Percentiles rank a stretch among this genome's conserved stretches.
Conservation (phyloP, 2,113 vertebrate genomes). For the Drymodes brunneopygia region DNA sequence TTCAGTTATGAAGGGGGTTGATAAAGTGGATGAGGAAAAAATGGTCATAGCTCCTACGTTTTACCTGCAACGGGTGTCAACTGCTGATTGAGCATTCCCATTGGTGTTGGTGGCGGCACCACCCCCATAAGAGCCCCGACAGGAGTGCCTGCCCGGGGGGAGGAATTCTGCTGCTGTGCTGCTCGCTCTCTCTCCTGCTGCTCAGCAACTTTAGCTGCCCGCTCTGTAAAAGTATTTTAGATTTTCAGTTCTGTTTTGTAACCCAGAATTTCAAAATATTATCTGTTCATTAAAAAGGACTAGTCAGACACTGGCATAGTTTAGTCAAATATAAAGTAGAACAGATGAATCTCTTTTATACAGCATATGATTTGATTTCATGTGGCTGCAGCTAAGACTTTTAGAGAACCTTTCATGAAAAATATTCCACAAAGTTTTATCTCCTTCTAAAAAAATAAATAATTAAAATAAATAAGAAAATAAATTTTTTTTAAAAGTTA, state of each 20-base stretch:
- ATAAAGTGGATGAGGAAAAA: constrained; percentile 80
- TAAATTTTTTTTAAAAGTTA: constrained; percentile 46
- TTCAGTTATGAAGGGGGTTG: constrained; percentile 76
- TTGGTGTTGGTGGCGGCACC: constrained; percentile 94
- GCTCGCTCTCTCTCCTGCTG: constrained; percentile 98
- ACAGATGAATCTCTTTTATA: constrained; percentile 71
- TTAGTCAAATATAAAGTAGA: constrained; percentile 75
- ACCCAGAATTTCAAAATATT: constrained; percentile 81
- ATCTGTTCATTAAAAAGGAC: constrained; percentile 81
- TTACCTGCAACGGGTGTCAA: constrained; percentile 98
- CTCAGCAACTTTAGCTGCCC: constrained; percentile 99
- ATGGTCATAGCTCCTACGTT: constrained; percentile 81
- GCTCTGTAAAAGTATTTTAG: constrained; percentile 90
- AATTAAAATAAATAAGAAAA: background rate
- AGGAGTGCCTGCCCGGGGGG: constrained; percentile 97
- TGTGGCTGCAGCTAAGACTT: constrained; percentile 69
- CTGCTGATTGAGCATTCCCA: constrained; percentile 98
- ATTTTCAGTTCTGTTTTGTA: constrained; percentile 84
- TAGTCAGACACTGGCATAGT: constrained; percentile 79
- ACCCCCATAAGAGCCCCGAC: constrained; percentile 96
- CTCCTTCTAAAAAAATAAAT: background rate
- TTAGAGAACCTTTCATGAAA: constrained; percentile 70
- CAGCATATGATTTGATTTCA: constrained; percentile 70
- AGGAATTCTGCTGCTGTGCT: constrained; percentile 87
- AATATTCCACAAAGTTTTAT: constrained; percentile 69